Base-by-base conservation (phyloP, 1,140 invertebrate genomes). In the Anoplolepis gracilipes region DNA sequence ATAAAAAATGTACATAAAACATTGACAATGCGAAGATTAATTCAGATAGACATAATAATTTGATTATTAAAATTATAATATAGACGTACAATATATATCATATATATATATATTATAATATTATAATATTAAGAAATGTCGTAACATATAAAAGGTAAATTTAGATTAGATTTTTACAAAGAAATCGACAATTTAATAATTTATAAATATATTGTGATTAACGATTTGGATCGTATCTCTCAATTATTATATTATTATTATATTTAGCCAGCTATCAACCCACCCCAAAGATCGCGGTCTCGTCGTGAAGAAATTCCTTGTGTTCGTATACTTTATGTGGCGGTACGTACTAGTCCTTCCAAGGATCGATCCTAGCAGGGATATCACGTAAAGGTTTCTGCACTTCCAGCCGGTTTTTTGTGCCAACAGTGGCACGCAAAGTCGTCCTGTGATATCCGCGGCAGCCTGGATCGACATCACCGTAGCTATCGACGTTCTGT, bases 401-500 rank as follows among this genome's bases (percentile, higher is more conserved):
- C 93, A 87, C 1, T 90, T 88, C 76, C 87, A 91, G 19, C 91
- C 86, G 1, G 57, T 49, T 77, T 82, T 90, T 73, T 95, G 92
- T 0, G 90, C 91, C 5, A 92, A 1, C 7, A 94, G 46, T 5
- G 94, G 94, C 19, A 95, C 77, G 4, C 91, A 85, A n/a, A 95
- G 85, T n/a, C 94, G 89, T 69, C 92, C 94, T 1, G 86, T 28
- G 36, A 95, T 93, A 36, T 95, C 94, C 8, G 91, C 87, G 16
- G 87, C 73, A 16, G 91, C 92, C 85, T 94, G 93, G 4, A 95
- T 86, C 7, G 92, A 93, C 70, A 94, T 91, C 3, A 93, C 85
- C 4, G 79, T 92, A 0, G 93, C 94, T 28, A 94, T 89, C 7
- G 92, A 88, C 2, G 79, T 84, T n/a, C 88, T 85, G 2, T 90